Conservation (phyloP, 2,113 vertebrate genomes). For the Leptobrachium ailaonicum region DNA sequence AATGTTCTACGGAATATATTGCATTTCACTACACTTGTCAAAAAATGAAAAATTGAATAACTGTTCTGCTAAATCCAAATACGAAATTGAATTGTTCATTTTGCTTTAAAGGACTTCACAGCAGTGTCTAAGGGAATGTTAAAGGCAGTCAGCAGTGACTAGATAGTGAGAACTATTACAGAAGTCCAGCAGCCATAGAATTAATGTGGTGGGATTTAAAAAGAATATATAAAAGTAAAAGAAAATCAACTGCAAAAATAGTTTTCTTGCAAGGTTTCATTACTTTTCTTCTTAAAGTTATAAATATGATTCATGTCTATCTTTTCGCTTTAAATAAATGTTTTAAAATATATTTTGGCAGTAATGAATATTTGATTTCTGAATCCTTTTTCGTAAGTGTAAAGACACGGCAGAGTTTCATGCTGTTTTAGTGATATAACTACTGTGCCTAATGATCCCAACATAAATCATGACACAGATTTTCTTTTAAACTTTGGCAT, state of each 20-base stretch:
- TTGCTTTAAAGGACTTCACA: conserved; percentile 46
- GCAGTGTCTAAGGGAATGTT: conserved; percentile 24
- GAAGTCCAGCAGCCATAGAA: conserved; percentile 42
- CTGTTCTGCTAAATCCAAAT: conserved; percentile 48
- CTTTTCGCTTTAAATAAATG: conserved; percentile 1
- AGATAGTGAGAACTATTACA: conserved; percentile 43
- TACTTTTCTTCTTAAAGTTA: not conserved
- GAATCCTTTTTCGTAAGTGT: not conserved
- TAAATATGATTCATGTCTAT: conserved; percentile 8
- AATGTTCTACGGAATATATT: conserved; percentile 29
- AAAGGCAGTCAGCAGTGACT: conserved; percentile 45
- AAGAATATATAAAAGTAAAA: conserved; percentile 12
- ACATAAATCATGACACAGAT: not conserved
- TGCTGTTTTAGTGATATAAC: not conserved
- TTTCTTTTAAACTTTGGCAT: not conserved
- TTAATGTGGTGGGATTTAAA: conserved; percentile 42
- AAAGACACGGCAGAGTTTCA: not conserved
- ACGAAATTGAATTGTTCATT: conserved; percentile 50
- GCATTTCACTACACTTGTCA: conserved; percentile 42
- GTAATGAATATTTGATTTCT: not conserved
- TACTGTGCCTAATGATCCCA: not conserved
- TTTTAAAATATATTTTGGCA: not conserved
- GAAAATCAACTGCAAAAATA: conserved; percentile 23
- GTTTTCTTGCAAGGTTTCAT: conserved; percentile 15
- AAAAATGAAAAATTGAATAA: conserved; percentile 50